Base-by-base conservation (phyloP, 2,888 invertebrate genomes). In the Agrochola litura region DNA sequence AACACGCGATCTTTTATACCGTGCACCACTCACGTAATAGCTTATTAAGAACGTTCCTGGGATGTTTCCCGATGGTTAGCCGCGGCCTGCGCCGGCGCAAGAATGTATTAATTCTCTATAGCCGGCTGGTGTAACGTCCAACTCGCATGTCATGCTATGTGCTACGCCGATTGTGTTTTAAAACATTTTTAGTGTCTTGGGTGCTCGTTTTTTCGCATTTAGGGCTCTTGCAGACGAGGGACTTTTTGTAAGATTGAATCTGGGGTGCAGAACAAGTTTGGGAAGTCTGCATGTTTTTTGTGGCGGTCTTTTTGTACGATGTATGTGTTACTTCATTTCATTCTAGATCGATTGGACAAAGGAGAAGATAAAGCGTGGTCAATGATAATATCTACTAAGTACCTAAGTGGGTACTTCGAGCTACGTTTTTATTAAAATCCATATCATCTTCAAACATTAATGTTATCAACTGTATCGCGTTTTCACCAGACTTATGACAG, bases 1-100 rank as follows among this genome's bases (percentile, higher is more conserved):
- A 60, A 46, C n/a, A 25, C n/a, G 54, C 68, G 6, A 30, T 46
- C 64, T 37, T 67, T 71, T 75, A 1, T 74, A 76, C 25, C 79
- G 88, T 87, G 80, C 41, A 56, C 84, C 88, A 77, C 8, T 12
- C 77, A 52, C 37, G 46, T 84, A 85, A 90, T 88, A 84, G 86
- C 90, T 91, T 90, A 92, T 91, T 92, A 93, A 89, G 89, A 88
- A 87, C 90, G 91, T 90, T 90, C 91, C 91, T 83, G 83, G 85
- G 90, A 92, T 92, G 89, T 92, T 92, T 89, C 88, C 87, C 88
- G 88, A 89, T 88, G 92, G 89, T 90, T 88, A 87, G 81, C 82
- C 83, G 88, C 46, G 68, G 78, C 76, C 76, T 70, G 85, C 73
- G 77, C 86, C 76, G 86, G 82, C 81, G 68, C 77, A 82, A 83